Conservation (phyloP, 2,797 vertebrate genomes). For the Phrynocephalus forsythii region DNA sequence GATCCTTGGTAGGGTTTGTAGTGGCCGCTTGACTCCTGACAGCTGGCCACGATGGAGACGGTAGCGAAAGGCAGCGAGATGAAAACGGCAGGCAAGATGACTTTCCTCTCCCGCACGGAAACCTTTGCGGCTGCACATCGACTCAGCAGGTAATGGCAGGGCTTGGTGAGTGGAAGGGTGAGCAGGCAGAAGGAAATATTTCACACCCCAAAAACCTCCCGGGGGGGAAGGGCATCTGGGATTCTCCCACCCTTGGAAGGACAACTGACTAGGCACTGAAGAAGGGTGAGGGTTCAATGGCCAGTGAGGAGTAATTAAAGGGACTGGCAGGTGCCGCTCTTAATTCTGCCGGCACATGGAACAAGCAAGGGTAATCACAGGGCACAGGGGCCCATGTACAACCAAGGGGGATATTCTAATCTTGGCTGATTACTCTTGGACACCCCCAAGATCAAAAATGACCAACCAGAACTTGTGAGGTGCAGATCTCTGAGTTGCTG, state of each 20-base stretch:
- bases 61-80: background rate
- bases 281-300: background rate
- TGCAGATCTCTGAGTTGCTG: no score
- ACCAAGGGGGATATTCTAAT: no score
- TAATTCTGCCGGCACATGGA: no score
- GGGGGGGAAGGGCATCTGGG: background rate
- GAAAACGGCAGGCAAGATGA: background rate
- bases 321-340: no score
- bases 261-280: background rate
- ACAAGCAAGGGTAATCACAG: no score
- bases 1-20: background rate
- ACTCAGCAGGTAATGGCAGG: constrained; percentile 14
- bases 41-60: background rate
- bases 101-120: constrained; percentile 23
- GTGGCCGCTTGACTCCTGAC: no score
- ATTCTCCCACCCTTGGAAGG: background rate
- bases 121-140: constrained; percentile 35
- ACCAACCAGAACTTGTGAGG: no score
- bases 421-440: no score
- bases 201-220: no score
- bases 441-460: no score
- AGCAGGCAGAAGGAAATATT: no score
- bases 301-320: background rate
- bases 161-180: rapidly evolving
- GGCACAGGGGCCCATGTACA: no score